A percentile compares a stretch with the other conserved stretches of the same genome.
Evolutionary conservation across 1,140 invertebrate species (phyloP).

Genomic region (Drosophila murphyi): DNA sequence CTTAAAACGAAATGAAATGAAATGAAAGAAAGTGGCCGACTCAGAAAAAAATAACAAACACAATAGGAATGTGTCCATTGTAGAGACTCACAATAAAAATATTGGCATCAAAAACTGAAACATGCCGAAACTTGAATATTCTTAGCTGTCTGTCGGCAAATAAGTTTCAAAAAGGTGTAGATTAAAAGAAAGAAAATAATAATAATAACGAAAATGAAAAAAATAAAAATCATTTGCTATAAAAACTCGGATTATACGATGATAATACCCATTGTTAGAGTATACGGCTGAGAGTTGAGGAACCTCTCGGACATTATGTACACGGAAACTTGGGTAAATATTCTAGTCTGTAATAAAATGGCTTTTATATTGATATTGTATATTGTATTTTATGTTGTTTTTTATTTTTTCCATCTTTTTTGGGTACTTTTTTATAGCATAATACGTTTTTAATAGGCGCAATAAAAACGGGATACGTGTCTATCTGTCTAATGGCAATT

Average conservation of each 20-base stretch:
- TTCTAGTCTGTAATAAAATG: constrained; percentile 71
- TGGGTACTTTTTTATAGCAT: constrained; percentile 60
- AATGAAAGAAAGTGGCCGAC: constrained; percentile 25
- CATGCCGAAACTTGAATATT: constrained; percentile 6
- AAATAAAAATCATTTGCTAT: too few species aligned
- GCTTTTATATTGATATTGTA: constrained; percentile 72
- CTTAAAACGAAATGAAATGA: constrained; percentile 36
- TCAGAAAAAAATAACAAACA: constrained; percentile 55
- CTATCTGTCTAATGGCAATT: constrained; percentile 62
- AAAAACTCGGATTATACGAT: too few species aligned
- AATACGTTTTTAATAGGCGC: constrained; percentile 68
- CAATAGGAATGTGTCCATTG: constrained; percentile 56
- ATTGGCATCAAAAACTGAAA: constrained; percentile 9
- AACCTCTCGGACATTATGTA: constrained; percentile 12
- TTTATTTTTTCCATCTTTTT: constrained; percentile 17
- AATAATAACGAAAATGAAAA: too few species aligned
- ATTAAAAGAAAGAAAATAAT: background rate
- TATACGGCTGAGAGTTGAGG: constrained; percentile 8
- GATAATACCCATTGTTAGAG: constrained; percentile 2
- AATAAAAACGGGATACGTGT: constrained; percentile 42
- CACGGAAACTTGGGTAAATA: constrained; percentile 59
- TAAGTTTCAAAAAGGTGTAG: too few species aligned
- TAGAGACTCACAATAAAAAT: constrained; percentile 27
- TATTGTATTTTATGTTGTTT: constrained; percentile 70
- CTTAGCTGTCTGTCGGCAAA: background rate